Conservation (phyloP, 2,113 vertebrate species). For the Anseranas semipalmata region DNA sequence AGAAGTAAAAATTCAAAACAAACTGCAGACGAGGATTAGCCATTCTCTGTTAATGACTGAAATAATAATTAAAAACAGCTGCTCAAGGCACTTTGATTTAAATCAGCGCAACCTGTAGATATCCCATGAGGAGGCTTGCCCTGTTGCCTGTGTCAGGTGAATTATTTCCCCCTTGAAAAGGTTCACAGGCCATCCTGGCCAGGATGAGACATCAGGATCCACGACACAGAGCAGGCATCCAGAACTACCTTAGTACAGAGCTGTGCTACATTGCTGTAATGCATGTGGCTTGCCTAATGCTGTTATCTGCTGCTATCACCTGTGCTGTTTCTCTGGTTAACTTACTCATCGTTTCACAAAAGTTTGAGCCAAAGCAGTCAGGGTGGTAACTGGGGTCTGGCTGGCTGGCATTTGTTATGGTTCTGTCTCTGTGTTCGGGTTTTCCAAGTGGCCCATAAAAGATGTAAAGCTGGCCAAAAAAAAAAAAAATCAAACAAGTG, state of each 20-base stretch:
- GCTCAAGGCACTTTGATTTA: not conserved
- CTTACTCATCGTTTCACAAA: not conserved
- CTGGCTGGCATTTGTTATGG: not conserved
- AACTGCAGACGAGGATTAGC: not conserved
- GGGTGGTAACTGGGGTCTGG: not conserved
- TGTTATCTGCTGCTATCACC: not conserved
- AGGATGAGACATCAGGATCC: not conserved
- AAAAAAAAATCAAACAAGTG: not conserved
- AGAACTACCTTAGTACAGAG: not conserved
- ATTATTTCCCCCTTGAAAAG: not conserved
- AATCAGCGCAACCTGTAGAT: not conserved
- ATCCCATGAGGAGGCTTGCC: no score
- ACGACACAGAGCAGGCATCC: not conserved
- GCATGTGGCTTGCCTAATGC: fast-evolving
- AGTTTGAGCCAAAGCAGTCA: not conserved
- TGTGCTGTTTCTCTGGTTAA: not conserved
- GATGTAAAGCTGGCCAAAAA: not conserved
- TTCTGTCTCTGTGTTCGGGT: not conserved
- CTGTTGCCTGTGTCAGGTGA: not conserved
- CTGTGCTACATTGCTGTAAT: not conserved
- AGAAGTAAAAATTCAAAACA: not conserved
- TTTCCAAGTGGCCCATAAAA: not conserved
- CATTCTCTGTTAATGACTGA: not conserved
- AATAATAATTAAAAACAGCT: not conserved
- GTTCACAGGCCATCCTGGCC: not conserved